phyloP scores from a whole-genome alignment of 2,797 vertebrate genomes.

The Eurystomus glaucurus region DNA sequence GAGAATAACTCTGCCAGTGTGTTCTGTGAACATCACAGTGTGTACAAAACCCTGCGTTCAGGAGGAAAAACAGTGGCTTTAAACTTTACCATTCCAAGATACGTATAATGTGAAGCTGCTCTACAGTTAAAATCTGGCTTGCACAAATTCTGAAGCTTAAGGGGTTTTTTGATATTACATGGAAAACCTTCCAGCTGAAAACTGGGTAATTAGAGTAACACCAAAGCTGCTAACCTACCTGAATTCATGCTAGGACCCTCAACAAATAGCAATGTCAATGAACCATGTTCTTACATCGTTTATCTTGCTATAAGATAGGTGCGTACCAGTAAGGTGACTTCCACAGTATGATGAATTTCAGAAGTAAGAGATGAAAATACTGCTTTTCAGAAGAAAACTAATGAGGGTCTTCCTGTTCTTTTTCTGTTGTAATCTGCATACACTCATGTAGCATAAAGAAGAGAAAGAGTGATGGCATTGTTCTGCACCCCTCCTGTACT shows the following conservation, averaged over 20 bases:
- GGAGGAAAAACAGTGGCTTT: neutral
- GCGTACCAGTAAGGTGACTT: neutral
- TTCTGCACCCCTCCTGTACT: neutral
- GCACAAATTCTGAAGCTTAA: neutral
- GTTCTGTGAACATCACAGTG: neutral
- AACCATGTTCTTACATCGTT: neutral
- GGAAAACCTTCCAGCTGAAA: neutral
- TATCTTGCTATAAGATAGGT: neutral
- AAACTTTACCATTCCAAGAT: neutral
- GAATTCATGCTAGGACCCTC: neutral
- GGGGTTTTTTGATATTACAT: neutral
- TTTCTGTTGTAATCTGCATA: neutral
- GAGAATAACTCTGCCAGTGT: conserved; percentile 7
- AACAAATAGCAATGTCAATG: neutral
- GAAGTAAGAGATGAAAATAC: neutral
- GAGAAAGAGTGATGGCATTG: neutral
- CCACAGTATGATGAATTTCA: neutral
- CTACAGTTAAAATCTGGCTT: neutral
- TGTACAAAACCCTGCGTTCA: neutral
- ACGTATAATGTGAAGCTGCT: neutral
- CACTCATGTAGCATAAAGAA: neutral
- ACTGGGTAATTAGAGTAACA: neutral
- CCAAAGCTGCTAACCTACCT: neutral
- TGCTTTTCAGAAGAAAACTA: neutral
- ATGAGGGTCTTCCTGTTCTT: neutral